Evolutionary conservation across 2,888 invertebrate species (phyloP).

Genomic region (Pseudococcus longispinus): DNA sequence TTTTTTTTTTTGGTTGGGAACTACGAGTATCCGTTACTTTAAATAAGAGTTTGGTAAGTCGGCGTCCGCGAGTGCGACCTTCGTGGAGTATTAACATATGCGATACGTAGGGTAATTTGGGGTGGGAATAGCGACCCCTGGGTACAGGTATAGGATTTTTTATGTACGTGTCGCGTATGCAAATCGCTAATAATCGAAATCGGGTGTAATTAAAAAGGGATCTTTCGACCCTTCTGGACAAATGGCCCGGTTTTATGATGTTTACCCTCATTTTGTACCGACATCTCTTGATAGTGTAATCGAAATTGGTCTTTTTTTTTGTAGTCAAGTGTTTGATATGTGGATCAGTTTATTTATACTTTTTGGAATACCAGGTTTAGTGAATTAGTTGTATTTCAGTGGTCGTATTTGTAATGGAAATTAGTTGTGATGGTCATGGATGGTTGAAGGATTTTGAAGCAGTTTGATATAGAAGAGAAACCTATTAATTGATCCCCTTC

Average conservation of each 20-base stretch:
- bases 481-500: too few species aligned
- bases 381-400: too few species aligned
- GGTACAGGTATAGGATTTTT: background rate
- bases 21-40: constrained; percentile 6
- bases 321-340: background rate
- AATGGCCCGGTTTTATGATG: background rate
- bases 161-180: background rate
- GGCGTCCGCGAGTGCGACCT: background rate
- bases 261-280: background rate
- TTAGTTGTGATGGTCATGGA: too few species aligned
- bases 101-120: background rate
- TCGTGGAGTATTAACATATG: background rate
- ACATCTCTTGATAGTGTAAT: background rate
- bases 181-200: background rate
- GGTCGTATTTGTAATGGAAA: too few species aligned
- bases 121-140: background rate
- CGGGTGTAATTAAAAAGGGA: constrained; percentile 5
- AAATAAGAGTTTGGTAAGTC: background rate
- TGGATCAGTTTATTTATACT: too few species aligned
- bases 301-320: background rate
- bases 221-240: background rate
- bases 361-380: too few species aligned
- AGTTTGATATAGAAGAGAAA: too few species aligned
- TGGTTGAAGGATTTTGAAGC: too few species aligned
- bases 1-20: background rate